Evolutionary conservation across 2,797 vertebrate species (phyloP), one percentile per base, ranked within the genome.

Genomic region (Melanotaenia trifasciata): DNA sequence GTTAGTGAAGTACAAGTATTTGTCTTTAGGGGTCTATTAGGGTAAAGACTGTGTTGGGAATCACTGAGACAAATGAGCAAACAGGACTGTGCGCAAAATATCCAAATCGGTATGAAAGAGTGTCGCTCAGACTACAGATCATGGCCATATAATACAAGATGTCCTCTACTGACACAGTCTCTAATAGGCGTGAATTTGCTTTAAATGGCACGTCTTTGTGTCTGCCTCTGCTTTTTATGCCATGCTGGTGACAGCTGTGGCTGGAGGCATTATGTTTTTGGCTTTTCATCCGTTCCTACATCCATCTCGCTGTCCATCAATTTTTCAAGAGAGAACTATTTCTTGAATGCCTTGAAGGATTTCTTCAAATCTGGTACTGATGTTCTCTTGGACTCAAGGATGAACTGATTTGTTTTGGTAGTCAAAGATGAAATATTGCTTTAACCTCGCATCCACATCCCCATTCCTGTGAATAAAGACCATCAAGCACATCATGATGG

Each of bases 121-220:
- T 43, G 32, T 58, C 13, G 28, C 58, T 58, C 5, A 20, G 28
- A 58, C 8, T 22, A 20, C 3, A 63, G 26, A 47, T 67, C 65
- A 47, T 28, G 16, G 9, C 16, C 20, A n/a, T 11, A 4, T 20
- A 43, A 30, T 22, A 22, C 5, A 20, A 57, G 8, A 54, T 62
- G 28, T 33, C 16, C 18, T 58, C 18, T 9, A 11, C 14, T 58
- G 18, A 58, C 30, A 58, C 14, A 24, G 32, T 5, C 4, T 16
- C 36, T 32, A 45, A 58, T 58, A 45, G 11, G 10, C 26, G 11
- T 45, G 26, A 67, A 58, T 45, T 26, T 61, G 26, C 38, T 67
- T 22, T 45, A 33, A 32, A 40, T 32, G 24, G 7, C n/a, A 32
- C 18, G 11, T 53, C 28, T 50, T 8, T 58, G 30, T 47, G 11